A percentile compares a stretch with the other conserved stretches of the same genome.
phyloP scores from a whole-genome alignment of 1,140 invertebrate species.

The Palaemon carinicauda region DNA sequence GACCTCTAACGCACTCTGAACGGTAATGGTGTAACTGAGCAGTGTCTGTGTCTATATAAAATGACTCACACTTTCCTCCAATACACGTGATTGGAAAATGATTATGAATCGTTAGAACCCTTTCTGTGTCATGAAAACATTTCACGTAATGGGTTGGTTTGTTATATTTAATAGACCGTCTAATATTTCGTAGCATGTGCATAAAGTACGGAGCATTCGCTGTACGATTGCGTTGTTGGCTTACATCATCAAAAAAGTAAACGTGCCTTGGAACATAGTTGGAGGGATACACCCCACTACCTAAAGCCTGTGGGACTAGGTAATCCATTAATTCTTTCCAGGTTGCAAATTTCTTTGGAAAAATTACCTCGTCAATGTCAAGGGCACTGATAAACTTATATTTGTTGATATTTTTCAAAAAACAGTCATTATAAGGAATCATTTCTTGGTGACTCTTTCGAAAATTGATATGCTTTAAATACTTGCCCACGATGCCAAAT shows the following conservation, averaged over 20 bases:
- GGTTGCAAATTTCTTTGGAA: conserved; percentile 71
- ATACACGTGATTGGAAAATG: conserved; percentile 91
- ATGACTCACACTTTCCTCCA: conserved; percentile 84
- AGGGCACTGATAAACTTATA: conserved; percentile 86
- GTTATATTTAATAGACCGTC: conserved; percentile 88
- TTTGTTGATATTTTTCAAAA: conserved; percentile 90
- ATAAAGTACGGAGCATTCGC: conserved; percentile 86
- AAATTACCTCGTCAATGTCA: conserved; percentile 94
- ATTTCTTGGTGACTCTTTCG: conserved; percentile 94
- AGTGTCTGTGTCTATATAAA: conserved; percentile 80
- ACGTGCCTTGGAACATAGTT: conserved; percentile 89
- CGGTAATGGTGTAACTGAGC: conserved; percentile 94
- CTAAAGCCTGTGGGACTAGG: conserved; percentile 73
- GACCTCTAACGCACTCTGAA: conserved; percentile 87
- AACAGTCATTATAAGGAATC: conserved; percentile 95
- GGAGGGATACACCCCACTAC: conserved; percentile 78
- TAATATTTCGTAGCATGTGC: conserved; percentile 94
- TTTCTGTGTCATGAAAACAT: conserved; percentile 91
- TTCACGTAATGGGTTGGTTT: conserved; percentile 94
- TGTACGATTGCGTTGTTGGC: conserved; percentile 82
- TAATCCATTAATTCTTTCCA: conserved; percentile 83
- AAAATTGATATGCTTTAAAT: conserved; percentile 80
- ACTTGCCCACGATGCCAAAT: conserved; percentile 86
- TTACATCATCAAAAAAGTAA: conserved; percentile 91
- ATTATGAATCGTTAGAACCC: conserved; percentile 89